Conservation (phyloP, 2,797 vertebrate species). For the Nasua narica region DNA sequence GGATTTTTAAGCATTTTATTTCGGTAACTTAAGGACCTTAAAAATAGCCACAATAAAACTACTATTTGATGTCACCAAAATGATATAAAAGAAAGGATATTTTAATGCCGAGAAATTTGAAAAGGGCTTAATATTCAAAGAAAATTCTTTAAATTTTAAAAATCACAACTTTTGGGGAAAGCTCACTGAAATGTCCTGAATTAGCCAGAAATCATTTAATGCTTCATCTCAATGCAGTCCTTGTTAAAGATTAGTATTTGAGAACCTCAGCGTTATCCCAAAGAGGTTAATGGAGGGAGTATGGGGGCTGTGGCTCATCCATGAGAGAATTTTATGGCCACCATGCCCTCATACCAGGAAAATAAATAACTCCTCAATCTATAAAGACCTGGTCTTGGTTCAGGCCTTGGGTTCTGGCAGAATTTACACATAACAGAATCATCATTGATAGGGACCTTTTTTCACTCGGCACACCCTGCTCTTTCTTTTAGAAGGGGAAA, state of each 20-base stretch:
- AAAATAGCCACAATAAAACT: background rate
- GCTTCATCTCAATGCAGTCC: background rate
- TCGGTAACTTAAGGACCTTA: background rate
- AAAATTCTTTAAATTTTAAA: constrained; percentile 10
- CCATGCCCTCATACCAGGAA: background rate
- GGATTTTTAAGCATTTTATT: background rate
- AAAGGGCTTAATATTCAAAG: background rate
- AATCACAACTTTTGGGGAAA: background rate
- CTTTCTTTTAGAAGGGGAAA: background rate
- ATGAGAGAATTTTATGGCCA: background rate
- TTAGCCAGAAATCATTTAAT: background rate
- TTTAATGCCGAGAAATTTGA: background rate
- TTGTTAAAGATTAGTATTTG: background rate
- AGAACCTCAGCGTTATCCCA: background rate
- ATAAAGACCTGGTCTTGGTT: background rate
- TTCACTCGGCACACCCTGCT: background rate
- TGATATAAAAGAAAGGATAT: background rate
- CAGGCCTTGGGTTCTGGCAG: background rate
- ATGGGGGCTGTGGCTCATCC: background rate
- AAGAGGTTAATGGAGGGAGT: background rate
- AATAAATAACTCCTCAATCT: background rate
- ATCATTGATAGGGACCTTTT: background rate
- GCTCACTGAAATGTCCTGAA: background rate
- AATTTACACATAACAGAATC: background rate
- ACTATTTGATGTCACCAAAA: background rate